These are phyloP conservation scores for Notodonta ziczac DNA, from an alignment of 2,888 invertebrate genomes.

Conservation along the genomic window DNA sequence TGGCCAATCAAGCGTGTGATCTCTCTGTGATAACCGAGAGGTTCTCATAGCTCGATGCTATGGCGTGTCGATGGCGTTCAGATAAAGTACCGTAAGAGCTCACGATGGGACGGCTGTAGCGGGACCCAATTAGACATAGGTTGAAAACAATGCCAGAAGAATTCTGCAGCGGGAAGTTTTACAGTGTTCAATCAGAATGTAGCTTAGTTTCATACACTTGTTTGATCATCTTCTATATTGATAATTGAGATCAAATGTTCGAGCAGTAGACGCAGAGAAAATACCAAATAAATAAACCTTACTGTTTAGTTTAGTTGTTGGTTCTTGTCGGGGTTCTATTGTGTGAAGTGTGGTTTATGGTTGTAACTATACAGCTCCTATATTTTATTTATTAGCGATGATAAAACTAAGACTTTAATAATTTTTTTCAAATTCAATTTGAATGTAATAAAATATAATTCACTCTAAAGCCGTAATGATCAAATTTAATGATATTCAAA, in stretches of 20 bases:
- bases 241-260: not conserved
- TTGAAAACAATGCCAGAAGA: constrained; percentile 3
- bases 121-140: constrained; percentile 28
- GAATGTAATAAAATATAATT: not conserved
- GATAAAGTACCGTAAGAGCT: constrained; percentile 49
- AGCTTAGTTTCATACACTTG: not conserved
- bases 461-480: not conserved
- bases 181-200: not conserved
- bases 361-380: too few relatives aligned
- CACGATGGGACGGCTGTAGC: constrained; percentile 28
- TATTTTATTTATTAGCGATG: too few relatives aligned
- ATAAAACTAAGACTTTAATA: too few relatives aligned
- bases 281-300: too few relatives aligned
- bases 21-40: constrained; percentile 11
- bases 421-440: too few relatives aligned
- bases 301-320: too few relatives aligned
- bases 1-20: constrained; percentile 37
- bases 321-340: too few relatives aligned
- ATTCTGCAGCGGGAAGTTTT: not conserved
- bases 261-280: too few relatives aligned
- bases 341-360: too few relatives aligned
- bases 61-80: constrained; percentile 24
- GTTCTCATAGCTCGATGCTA: constrained; percentile 32
- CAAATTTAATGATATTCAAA: not conserved
- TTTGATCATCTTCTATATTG: not conserved